Base-by-base conservation (phyloP, 2,888 invertebrate genomes). In the Phasia obesa region DNA sequence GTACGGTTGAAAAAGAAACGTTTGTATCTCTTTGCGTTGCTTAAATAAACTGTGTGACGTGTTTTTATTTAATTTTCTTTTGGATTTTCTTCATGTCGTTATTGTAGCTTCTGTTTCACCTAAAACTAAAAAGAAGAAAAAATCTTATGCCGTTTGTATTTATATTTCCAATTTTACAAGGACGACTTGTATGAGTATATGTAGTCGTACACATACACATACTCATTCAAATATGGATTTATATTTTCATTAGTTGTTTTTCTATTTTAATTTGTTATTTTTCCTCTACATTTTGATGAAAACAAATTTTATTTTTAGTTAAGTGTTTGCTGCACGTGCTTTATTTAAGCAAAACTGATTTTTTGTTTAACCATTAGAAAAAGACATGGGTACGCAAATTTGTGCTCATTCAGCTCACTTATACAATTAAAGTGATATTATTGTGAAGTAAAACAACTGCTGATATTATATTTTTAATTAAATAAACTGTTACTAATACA, bases 191-290 rank as follows among this genome's bases (percentile, higher is more conserved):
- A 21, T 4, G 23, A 2, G 19, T 19, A 21, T 4, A 51, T 11
- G 19, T 19, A 19, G 17, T 11, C 17, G 5, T 35, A 35, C 35
- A 27, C 15, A 55, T 35, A 35, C 35, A 27, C 15, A 55, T 7
- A 55, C 17, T 62, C n/a, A 25, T 57, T 27, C 47, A 62, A 62
- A 69, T 77, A 64, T 62, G 57, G 64, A 57, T 71, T 71, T 60
- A 59, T 57, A n/a, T 23, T 59, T 38, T 19, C 19, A 27, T 51
- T 7, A 42, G 27, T 31, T 44, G 57, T 55, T 53, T 53, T 59
- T n/a, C 42, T 13, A n/a, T 35, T 55, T 51, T 6, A 25, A 15
- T 38, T 38, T 55, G 6, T 55, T 57, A 27, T 21, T 21, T 49
- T 49, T 67, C 38, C n/a, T 53, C 53, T 11, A 17, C 44, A 27